Base-by-base conservation (phyloP, 1,140 invertebrate species). In the Pollicipes pollicipes region DNA sequence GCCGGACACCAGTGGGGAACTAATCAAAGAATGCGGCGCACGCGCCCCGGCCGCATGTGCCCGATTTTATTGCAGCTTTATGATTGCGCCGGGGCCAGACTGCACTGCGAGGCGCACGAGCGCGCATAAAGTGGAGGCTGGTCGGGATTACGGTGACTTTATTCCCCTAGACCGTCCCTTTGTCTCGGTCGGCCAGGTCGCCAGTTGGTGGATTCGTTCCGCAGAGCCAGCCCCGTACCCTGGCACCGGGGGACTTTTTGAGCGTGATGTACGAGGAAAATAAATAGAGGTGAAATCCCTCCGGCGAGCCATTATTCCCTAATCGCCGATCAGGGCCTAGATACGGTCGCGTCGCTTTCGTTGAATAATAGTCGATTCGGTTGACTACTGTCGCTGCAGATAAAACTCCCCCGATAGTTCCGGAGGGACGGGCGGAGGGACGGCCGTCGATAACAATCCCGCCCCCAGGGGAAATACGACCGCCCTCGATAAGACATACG, bases 241-340 rank as follows among this genome's bases (percentile, higher is more conserved):
- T 10, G 6, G 13, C 45, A 21, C 45, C 45, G 10, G 45, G 45
- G 45, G 45, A 58, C 45, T 58, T 58, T 58, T 58, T 58, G 45
- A 58, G 45, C 45, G 24, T 58, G 45, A 58, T 58, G 45, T 58
- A 58, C 45, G 45, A 58, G 45, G 45, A 58, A 58, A 58, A 58
- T 58, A 58, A 58, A 58, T 58, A 58, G 45, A 58, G 45, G 45
- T 58, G 45, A 58, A 58, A 58, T 58, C 45, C 45, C 45, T 58
- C 45, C 17, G 45, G 45, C 45, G 45, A 10, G 45, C 45, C 21
- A 58, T 58, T 58, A 58, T 58, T 58, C 45, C 45, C 45, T 58
- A 58, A 58, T 58, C 45, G 45, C 6, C 45, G 45, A 58, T 58
- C 45, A 58, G 45, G 45, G 10, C 10, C 45, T 21, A 58, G 45